phyloP scores from a whole-genome alignment of 2,888 invertebrate genomes.

The Leptogaster cylindrica region DNA sequence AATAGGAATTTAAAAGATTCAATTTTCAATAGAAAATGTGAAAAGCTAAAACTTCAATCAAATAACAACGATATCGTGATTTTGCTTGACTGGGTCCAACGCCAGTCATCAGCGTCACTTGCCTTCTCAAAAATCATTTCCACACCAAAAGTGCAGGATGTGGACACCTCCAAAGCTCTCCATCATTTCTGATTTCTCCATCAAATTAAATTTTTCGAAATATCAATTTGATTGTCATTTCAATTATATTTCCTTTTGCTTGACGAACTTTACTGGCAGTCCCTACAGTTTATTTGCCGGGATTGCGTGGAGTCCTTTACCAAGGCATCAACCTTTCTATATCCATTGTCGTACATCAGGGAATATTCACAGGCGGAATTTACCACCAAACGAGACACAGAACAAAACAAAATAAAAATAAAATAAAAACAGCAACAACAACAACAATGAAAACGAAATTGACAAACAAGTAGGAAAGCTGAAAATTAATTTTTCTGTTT shows the following conservation, averaged over 20 bases:
- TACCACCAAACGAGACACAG: constrained; percentile 9
- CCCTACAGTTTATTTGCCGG: not conserved
- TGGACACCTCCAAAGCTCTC: too few species aligned
- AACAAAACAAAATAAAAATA: constrained; percentile 6
- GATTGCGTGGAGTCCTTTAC: not conserved
- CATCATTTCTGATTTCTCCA: constrained; percentile 22
- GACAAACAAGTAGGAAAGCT: constrained; percentile 40
- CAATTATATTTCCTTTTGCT: constrained; percentile 39
- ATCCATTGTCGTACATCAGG: constrained; percentile 1
- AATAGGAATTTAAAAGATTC: too few species aligned
- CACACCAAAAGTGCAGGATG: too few species aligned
- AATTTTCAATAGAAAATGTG: too few species aligned
- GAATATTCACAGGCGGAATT: constrained; percentile 13
- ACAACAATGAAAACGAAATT: constrained; percentile 36
- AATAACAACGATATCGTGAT: too few species aligned
- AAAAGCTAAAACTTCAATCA: too few species aligned
- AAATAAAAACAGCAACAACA: too few species aligned
- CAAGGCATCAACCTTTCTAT: not conserved
- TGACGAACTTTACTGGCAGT: not conserved
- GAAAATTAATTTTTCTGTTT: constrained; percentile 41
- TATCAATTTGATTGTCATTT: constrained; percentile 45
- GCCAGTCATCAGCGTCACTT: too few species aligned
- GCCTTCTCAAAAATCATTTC: too few species aligned
- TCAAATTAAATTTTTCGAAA: constrained; percentile 41
- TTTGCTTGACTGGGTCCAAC: too few species aligned